Conservation (phyloP, 2,888 invertebrate genomes). For the Tigriopus californicus region DNA sequence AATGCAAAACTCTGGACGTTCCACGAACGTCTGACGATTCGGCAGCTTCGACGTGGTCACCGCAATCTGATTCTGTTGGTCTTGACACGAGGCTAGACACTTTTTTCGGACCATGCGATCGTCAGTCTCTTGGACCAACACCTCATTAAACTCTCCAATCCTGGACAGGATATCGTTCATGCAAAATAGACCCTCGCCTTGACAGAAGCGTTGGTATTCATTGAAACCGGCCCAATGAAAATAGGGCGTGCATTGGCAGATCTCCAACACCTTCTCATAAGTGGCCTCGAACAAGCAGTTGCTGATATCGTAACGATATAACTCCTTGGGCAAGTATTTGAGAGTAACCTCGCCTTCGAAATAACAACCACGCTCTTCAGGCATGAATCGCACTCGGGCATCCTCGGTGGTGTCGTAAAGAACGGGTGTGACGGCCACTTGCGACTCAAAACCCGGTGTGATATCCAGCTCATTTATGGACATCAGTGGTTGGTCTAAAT, state of each 20-base stretch:
- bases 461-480: constrained; percentile 13
- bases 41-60: neutral
- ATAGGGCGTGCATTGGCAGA: constrained; percentile 3
- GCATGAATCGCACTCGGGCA: neutral
- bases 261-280: constrained; percentile 4
- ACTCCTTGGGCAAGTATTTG: neutral
- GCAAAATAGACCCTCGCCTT: neutral
- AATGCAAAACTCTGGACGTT: constrained; percentile 4
- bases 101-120: neutral
- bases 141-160: constrained; percentile 7
- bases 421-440: neutral
- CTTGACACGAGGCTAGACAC: constrained; percentile 1
- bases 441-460: constrained; percentile 6
- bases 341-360: neutral
- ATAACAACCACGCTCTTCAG: constrained; percentile 11
- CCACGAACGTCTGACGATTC: neutral
- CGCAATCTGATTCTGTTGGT: neutral
- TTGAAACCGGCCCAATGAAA: constrained; percentile 7
- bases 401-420: neutral
- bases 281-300: constrained; percentile 8
- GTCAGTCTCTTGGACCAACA: neutral
- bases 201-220: neutral
- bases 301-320: constrained; percentile 7
- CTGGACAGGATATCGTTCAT: constrained; percentile 5
- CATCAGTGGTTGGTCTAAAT: constrained; percentile 12